phyloP scores from a whole-genome alignment of 2,888 invertebrate genomes.

The Antitype chi region DNA sequence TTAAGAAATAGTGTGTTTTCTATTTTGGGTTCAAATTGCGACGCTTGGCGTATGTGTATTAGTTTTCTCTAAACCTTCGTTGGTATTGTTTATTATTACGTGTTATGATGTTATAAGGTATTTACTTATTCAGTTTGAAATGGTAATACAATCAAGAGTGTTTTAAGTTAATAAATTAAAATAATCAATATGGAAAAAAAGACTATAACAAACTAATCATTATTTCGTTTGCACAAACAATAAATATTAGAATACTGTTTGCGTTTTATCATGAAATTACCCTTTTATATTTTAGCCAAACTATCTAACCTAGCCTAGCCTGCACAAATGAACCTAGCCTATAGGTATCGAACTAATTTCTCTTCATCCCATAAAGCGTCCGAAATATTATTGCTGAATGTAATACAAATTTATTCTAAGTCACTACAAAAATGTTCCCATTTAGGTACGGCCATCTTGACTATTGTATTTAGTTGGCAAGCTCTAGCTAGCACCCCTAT shows the following conservation, averaged over 20 bases:
- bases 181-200: neutral
- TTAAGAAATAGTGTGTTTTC: conserved; percentile 46
- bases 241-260: neutral
- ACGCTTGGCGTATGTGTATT: neutral
- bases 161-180: neutral
- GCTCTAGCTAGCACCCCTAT: too few relatives aligned
- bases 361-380: neutral
- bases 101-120: neutral
- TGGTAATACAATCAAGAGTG: too few relatives aligned
- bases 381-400: conserved; percentile 3
- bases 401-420: conserved; percentile 13
- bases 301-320: neutral
- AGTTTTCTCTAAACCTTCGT: neutral
- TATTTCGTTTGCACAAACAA: neutral
- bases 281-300: neutral
- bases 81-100: neutral
- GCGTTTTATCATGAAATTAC: neutral
- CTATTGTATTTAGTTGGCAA: conserved; percentile 20
- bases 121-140: neutral
- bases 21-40: conserved; percentile 19
- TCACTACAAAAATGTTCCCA: conserved; percentile 8
- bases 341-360: conserved; percentile 1
- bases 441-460: conserved; percentile 18
- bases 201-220: too few relatives aligned
- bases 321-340: neutral